Evolutionary conservation across 2,888 invertebrate species (phyloP).

Genomic region (Hyles lineata): DNA sequence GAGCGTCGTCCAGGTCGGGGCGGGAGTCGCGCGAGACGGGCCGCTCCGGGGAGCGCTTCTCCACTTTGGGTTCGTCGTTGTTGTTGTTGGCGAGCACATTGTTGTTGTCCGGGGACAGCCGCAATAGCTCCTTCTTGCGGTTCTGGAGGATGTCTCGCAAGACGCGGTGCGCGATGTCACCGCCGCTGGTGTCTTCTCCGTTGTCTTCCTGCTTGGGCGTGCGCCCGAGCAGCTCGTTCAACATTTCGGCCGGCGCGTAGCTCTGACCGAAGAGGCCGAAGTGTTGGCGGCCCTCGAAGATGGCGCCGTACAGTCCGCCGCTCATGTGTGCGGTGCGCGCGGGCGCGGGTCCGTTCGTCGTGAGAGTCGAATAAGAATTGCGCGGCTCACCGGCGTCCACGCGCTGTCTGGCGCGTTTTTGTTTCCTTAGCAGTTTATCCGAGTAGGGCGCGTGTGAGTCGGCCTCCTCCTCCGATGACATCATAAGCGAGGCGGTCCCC

Average conservation of each 20-base stretch:
- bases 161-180: conserved; percentile 91
- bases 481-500: conserved; percentile 93
- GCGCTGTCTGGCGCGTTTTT: conserved; percentile 97
- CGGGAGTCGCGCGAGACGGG: conserved; percentile 87
- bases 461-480: conserved; percentile 98
- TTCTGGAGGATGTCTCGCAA: conserved; percentile 95
- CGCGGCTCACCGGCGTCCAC: conserved; percentile 98
- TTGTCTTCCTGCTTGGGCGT: conserved; percentile 89
- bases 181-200: conserved; percentile 81
- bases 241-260: conserved; percentile 95
- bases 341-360: conserved; percentile 83
- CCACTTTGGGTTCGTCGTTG: conserved; percentile 83
- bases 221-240: conserved; percentile 94
- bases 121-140: conserved; percentile 92
- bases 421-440: conserved; percentile 96
- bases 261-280: conserved; percentile 93
- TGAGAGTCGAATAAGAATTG: conserved; percentile 92
- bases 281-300: conserved; percentile 92
- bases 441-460: conserved; percentile 96
- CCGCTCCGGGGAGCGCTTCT: conserved; percentile 84
- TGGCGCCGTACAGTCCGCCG: conserved; percentile 94
- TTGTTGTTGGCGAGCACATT: conserved; percentile 84
- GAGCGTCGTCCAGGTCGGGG: conserved; percentile 86
- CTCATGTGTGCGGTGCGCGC: conserved; percentile 91
- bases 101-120: conserved; percentile 85